phyloP scores from a whole-genome alignment of 2,113 vertebrate genomes.

The Arizona elegans region DNA sequence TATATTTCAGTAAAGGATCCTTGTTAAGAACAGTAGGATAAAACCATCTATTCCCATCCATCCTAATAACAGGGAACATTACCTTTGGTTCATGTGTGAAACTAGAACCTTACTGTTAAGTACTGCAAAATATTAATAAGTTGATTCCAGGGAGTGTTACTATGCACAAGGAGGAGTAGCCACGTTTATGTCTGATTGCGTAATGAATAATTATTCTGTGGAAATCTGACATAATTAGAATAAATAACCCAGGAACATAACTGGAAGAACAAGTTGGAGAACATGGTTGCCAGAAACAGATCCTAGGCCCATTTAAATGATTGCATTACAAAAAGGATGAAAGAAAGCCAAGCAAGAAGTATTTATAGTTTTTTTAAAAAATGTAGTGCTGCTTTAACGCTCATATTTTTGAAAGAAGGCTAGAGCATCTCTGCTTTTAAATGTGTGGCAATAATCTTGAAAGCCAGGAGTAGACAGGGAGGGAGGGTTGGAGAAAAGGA shows the following conservation, averaged over 20 bases:
- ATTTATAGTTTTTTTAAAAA: background rate
- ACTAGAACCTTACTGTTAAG: background rate
- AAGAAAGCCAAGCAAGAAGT: background rate
- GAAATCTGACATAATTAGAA: constrained; percentile 7
- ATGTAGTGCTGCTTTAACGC: background rate
- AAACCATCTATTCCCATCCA: background rate
- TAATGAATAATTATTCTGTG: background rate
- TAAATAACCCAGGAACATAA: background rate
- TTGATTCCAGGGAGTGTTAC: background rate
- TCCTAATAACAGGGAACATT: background rate
- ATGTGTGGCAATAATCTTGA: background rate
- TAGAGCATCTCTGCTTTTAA: background rate
- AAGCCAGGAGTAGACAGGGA: background rate
- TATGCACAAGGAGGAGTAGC: constrained; percentile 11
- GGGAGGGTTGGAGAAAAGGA: no score
- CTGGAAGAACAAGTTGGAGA: background rate
- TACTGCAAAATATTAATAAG: background rate
- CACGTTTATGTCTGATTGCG: background rate
- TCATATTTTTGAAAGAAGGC: background rate
- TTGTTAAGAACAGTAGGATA: background rate
- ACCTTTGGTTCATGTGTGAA: background rate
- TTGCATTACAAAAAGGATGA: background rate
- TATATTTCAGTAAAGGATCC: background rate
- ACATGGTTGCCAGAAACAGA: background rate
- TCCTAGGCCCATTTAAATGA: background rate